Base-by-base conservation (phyloP, 2,113 vertebrate genomes). In the Passer domesticus region DNA sequence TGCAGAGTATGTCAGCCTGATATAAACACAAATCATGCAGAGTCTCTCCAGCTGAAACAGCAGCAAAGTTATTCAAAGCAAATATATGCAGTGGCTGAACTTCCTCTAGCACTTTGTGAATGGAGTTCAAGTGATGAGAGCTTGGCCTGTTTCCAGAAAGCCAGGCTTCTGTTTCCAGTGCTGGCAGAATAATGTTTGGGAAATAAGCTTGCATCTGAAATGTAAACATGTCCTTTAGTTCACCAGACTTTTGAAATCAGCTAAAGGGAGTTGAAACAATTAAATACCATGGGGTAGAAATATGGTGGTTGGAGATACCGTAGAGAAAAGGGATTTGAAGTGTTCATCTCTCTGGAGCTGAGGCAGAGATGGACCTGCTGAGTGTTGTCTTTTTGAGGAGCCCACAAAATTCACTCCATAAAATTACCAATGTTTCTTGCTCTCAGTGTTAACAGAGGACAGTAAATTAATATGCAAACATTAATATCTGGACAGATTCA, bases 151-250 rank as follows among this genome's bases (percentile, higher is more conserved):
- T 85, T 85, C 89, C 86, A 94, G 84, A 72, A 72, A 85, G 30
- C 47, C 7, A 12, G 31, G 63, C 74, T 94, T 77, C 60, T 83
- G 35, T 80, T 88, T 70, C 70, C 89, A 87, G 41, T 4, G 60
- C 78, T 83, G 87, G 78, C 72, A 89, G 73, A 88, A 47, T 3
- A 44, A 13, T 66, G 10, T 75, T 88, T 80, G 90, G 90, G 75
- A 90, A 94, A 86, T 49, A 90, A 95, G 72, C 67, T 77, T 63
- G 35, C 43, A 70, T 90, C 47, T 83, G 90, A 88, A 95, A 95
- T 88, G 55, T 85, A 91, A 94, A 90, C 63, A 70, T 5, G 44
- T 87, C 79, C 80, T 70, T 56, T 85, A 49, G 63, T 78, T 93
- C 80, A 56, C 35, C 60, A 92, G 75, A 13, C 92, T 80, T 83